Evolutionary conservation across 2,888 invertebrate genomes (phyloP).

Genomic region (Crioceris asparagi): DNA sequence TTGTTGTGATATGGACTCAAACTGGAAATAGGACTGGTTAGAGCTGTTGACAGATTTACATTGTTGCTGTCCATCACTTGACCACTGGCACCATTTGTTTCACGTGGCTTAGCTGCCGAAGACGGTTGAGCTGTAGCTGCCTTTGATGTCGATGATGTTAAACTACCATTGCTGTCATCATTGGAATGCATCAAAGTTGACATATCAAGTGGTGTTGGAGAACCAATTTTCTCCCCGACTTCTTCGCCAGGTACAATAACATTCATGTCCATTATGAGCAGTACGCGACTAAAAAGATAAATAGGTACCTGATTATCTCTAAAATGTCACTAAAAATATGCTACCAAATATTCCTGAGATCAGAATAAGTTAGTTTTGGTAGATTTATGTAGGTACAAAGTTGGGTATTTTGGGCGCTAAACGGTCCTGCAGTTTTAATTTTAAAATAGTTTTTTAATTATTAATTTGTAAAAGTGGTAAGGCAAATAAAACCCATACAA

Average conservation of each 20-base stretch:
- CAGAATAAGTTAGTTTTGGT: too few relatives aligned
- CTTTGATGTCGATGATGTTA: neutral
- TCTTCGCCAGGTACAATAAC: slow-evolving; percentile 60
- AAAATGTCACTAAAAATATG: too few relatives aligned
- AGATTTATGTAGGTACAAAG: too few relatives aligned
- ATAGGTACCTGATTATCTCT: too few relatives aligned
- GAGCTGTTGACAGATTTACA: slow-evolving; percentile 27
- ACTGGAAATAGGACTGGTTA: slow-evolving; percentile 68
- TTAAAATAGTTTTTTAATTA: too few relatives aligned
- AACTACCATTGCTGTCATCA: slow-evolving; percentile 1
- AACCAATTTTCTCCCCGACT: slow-evolving; percentile 67
- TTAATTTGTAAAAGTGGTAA: too few relatives aligned
- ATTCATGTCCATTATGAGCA: slow-evolving; percentile 72
- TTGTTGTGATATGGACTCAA: slow-evolving; percentile 91
- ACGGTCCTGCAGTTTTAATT: too few relatives aligned
- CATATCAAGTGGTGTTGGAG: slow-evolving; percentile 50
- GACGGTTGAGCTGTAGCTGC: slow-evolving; percentile 4
- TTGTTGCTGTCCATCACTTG: slow-evolving; percentile 5
- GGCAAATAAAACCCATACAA: too few relatives aligned
- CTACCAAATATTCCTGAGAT: too few relatives aligned
- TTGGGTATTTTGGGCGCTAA: too few relatives aligned
- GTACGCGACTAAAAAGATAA: slow-evolving; percentile 63
- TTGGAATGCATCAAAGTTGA: neutral
- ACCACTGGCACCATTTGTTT: slow-evolving; percentile 6
- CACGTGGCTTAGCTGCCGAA: too few relatives aligned